These are phyloP conservation scores for Tortricodes alternella DNA, from an alignment of 2,888 invertebrate genomes.

Conservation along the genomic window DNA sequence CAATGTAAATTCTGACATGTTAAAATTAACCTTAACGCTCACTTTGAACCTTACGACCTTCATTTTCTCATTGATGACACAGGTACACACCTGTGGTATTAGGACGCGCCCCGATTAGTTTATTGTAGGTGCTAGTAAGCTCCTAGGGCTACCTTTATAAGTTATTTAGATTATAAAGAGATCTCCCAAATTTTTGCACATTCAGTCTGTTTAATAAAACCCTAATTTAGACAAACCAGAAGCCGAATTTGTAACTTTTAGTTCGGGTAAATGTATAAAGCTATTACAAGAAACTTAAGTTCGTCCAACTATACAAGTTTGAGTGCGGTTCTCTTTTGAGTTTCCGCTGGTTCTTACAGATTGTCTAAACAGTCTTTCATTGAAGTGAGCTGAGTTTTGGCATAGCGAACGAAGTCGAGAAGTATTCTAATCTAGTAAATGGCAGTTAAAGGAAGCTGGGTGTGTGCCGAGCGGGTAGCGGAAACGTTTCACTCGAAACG, in stretches of 20 bases:
- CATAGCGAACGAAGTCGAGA: conserved; percentile 8
- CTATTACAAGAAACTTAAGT: conserved; percentile 1
- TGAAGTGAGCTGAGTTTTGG: conserved; percentile 4
- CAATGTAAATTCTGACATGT: too few relatives aligned
- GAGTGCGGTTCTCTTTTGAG: conserved; percentile 10
- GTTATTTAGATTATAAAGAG: too few relatives aligned
- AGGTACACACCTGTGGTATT: too few relatives aligned
- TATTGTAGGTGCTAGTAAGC: too few relatives aligned
- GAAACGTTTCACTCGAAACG: background rate
- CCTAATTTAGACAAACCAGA: background rate
- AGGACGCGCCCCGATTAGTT: too few relatives aligned
- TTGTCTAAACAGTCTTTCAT: conserved; percentile 21
- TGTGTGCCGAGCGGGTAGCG: background rate
- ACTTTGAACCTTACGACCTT: too few relatives aligned
- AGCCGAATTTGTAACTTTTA: conserved; percentile 10
- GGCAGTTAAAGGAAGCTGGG: background rate
- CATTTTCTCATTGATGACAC: too few relatives aligned
- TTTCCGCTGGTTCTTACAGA: conserved; percentile 13
- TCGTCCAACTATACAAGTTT: conserved; percentile 26
- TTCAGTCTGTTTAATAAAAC: too few relatives aligned
- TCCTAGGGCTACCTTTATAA: too few relatives aligned
- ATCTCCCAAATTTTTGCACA: too few relatives aligned
- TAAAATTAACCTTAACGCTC: too few relatives aligned
- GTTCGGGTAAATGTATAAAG: conserved; percentile 1
- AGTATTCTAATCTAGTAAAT: conserved; percentile 28